These are phyloP conservation scores for Acanthococcus lagerstroemiae DNA, from an alignment of 2,888 invertebrate genomes.

Conservation along the genomic window DNA sequence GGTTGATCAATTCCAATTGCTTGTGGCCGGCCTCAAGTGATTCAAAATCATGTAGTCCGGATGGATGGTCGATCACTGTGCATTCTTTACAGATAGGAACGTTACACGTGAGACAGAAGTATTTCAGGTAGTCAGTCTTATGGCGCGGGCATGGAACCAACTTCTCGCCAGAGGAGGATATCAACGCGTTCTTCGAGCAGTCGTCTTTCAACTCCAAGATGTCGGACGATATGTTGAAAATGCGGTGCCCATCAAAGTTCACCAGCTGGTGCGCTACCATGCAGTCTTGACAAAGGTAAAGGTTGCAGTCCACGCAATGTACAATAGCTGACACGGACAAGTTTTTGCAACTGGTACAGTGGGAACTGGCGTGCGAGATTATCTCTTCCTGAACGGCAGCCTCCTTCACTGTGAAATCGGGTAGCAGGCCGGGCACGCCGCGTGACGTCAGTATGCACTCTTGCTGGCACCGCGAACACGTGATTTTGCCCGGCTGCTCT, in stretches of 20 bases:
- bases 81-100: conserved; percentile 93
- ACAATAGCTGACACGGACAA: conserved; percentile 90
- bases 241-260: conserved; percentile 96
- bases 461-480: conserved; percentile 58
- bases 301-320: conserved; percentile 91
- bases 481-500: conserved; percentile 58
- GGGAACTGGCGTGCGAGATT: conserved; percentile 46
- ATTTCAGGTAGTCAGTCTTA: conserved; percentile 82
- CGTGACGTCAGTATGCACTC: conserved; percentile 46
- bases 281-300: conserved; percentile 92
- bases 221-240: conserved; percentile 45
- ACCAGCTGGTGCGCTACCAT: conserved; percentile 98
- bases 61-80: conserved; percentile 75
- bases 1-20: conserved; percentile 69
- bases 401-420: conserved; percentile 49
- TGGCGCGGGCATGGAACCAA: conserved; percentile 74
- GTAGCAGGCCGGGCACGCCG: conserved; percentile 56
- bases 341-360: conserved; percentile 91
- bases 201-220: conserved; percentile 40
- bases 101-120: conserved; percentile 87
- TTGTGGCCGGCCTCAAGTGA: conserved; percentile 74
- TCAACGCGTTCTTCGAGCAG: conserved; percentile 41
- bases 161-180: conserved; percentile 42
- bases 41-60: conserved; percentile 73
- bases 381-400: conserved; percentile 8